Conservation (phyloP, 2,113 vertebrate species). For the Ceyx melanurus region DNA sequence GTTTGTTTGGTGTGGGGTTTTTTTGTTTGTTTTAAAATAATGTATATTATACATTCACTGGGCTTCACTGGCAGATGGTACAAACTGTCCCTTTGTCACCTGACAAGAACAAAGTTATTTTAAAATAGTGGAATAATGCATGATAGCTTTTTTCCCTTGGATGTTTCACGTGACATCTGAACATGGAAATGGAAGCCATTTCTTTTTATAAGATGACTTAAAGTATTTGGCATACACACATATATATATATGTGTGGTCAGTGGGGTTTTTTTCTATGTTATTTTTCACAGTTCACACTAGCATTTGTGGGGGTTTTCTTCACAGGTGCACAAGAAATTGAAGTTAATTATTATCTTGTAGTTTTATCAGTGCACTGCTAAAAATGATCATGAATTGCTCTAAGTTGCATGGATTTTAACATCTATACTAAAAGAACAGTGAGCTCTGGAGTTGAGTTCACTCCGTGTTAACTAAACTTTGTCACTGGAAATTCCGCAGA, state of each 20-base stretch:
- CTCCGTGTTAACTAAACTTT: no score
- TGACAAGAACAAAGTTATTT: background rate
- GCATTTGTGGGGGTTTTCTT: background rate
- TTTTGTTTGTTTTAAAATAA: background rate
- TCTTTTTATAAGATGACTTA: background rate
- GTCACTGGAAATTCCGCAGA: no score
- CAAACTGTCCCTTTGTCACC: background rate
- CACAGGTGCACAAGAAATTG: background rate
- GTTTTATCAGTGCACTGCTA: background rate
- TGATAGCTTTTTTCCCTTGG: background rate
- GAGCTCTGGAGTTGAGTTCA: no score
- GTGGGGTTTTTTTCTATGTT: background rate
- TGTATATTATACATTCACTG: background rate
- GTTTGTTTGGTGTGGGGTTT: background rate
- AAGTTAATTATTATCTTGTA: background rate
- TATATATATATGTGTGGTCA: background rate
- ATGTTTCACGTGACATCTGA: background rate
- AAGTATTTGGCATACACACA: background rate
- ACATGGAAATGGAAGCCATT: background rate
- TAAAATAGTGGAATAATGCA: background rate
- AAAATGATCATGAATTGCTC: no score
- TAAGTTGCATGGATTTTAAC: no score
- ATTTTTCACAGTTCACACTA: background rate
- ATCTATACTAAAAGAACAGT: background rate
- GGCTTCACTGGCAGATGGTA: background rate